Evolutionary conservation across 2,797 vertebrate species (phyloP).

Genomic region (Gadopsis bispinosus): DNA sequence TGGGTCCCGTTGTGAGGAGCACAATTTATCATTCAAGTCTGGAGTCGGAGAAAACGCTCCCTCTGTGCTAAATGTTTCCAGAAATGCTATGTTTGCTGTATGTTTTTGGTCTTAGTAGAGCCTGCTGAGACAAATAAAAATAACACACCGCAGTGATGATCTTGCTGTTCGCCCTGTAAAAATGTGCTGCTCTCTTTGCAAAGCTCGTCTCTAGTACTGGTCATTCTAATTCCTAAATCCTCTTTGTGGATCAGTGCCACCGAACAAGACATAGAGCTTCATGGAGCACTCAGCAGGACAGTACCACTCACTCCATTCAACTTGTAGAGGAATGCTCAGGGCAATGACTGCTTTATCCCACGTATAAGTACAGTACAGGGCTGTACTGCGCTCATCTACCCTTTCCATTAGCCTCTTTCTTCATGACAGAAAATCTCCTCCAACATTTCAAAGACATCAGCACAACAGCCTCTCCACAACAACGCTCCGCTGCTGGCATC

Average conservation of each 20-base stretch:
- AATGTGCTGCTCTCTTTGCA: slow-evolving; percentile 54
- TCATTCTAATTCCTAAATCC: slow-evolving; percentile 84
- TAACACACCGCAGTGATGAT: slow-evolving; percentile 3
- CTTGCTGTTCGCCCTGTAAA: slow-evolving; percentile 20
- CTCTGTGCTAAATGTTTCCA: not conserved
- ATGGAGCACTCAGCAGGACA: slow-evolving; percentile 68
- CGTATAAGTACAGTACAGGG: slow-evolving; percentile 15
- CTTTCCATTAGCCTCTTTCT: slow-evolving; percentile 17
- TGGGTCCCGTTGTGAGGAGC: not conserved
- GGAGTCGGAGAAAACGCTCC: not conserved
- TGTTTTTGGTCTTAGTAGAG: slow-evolving; percentile 1
- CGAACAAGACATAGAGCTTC: slow-evolving; percentile 58
- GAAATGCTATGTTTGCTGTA: not conserved
- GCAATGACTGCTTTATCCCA: slow-evolving; percentile 53
- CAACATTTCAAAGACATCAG: slow-evolving; percentile 38
- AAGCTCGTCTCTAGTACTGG: slow-evolving; percentile 46
- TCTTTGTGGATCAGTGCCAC: slow-evolving; percentile 81
- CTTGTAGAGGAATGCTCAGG: slow-evolving; percentile 42
- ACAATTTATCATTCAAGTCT: slow-evolving; percentile 1
- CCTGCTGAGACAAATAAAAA: slow-evolving; percentile 10
- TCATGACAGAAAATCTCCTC: slow-evolving; percentile 30
- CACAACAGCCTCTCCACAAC: slow-evolving; percentile 49
- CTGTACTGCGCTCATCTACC: slow-evolving; percentile 12
- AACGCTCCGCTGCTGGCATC: slow-evolving; percentile 63
- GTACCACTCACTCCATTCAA: slow-evolving; percentile 60